A percentile compares a stretch with the other conserved stretches of the same genome.
Conservation (phyloP, 2,797 vertebrate species). For the Sebastes paucispinis region DNA sequence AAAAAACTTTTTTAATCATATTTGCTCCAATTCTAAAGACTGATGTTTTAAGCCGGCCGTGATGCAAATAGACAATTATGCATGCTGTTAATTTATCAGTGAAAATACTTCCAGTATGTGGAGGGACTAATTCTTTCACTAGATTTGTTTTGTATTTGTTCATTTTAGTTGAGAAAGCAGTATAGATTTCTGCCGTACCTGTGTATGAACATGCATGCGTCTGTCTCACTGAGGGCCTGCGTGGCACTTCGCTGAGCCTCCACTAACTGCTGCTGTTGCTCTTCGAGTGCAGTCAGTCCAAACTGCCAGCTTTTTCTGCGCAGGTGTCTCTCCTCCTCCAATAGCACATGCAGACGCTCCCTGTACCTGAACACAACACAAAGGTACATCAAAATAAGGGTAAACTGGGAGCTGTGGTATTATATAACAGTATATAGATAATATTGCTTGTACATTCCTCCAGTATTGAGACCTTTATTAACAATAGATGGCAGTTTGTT, state of each 20-base stretch:
- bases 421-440: no score
- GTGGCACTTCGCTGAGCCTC: conserved; percentile 57
- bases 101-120: not conserved
- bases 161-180: not conserved
- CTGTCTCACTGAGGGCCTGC: conserved; percentile 60
- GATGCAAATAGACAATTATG: not conserved
- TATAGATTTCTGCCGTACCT: conserved; percentile 38
- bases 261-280: conserved; percentile 69
- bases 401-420: not conserved
- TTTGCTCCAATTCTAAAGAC: no score
- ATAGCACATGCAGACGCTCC: conserved; percentile 55
- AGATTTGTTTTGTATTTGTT: not conserved
- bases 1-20: no score
- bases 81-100: not conserved
- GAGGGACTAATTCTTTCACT: not conserved
- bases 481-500: not conserved
- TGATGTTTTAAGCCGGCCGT: no score
- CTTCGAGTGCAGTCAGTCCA: conserved; percentile 53
- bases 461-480: not conserved
- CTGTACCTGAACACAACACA: conserved; percentile 60
- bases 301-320: conserved; percentile 64
- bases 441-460: not conserved
- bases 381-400: not conserved
- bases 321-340: conserved; percentile 67
- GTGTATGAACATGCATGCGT: conserved; percentile 72